Conservation (phyloP, 2,797 vertebrate genomes). For the Epinephelus malabaricus region DNA sequence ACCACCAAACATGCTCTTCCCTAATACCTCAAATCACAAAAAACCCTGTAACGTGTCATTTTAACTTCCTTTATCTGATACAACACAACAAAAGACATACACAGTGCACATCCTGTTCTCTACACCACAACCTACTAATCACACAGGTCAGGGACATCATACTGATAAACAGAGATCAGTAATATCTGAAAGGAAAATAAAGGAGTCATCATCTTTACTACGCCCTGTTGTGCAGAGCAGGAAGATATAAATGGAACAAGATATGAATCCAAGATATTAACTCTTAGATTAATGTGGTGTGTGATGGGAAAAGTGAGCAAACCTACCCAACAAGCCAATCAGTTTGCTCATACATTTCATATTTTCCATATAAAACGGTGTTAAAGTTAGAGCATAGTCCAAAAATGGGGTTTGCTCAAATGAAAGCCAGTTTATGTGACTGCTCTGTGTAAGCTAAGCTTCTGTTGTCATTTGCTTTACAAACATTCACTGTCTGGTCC, state of each 20-base stretch:
- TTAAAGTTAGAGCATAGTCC: neutral
- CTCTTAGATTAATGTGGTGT: no score
- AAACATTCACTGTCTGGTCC: neutral
- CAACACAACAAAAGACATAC: neutral
- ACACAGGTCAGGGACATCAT: neutral
- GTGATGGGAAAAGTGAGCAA: neutral
- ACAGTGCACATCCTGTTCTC: neutral
- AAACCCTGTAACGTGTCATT: neutral
- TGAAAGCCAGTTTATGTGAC: neutral
- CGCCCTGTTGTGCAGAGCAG: neutral
- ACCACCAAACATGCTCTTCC: neutral
- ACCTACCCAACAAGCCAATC: neutral
- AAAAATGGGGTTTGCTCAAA: neutral
- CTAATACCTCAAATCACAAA: neutral
- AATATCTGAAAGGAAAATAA: neutral
- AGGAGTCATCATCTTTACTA: neutral
- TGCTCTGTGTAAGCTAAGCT: neutral
- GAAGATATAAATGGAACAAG: neutral
- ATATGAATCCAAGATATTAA: neutral
- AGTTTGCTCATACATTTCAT: neutral
- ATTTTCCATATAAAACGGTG: neutral
- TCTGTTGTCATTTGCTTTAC: neutral
- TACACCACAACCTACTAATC: neutral
- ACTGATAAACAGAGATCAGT: neutral
- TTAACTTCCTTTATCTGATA: slow-evolving; percentile 3